phyloP scores from a whole-genome alignment of 1,140 invertebrate genomes.

The Phthorimaea operculella region DNA sequence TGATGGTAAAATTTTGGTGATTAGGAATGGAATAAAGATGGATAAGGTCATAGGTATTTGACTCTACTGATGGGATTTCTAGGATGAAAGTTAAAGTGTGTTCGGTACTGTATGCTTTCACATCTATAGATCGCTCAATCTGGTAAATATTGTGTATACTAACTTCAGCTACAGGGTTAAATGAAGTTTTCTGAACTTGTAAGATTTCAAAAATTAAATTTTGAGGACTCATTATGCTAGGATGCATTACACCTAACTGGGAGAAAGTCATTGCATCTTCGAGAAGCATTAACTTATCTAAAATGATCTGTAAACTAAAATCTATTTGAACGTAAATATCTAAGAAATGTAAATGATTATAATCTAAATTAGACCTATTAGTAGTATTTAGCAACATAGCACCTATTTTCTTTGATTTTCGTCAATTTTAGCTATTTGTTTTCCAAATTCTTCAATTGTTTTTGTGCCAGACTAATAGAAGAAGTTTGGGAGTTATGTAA shows the following conservation, averaged over 20 bases:
- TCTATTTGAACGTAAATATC: slow-evolving; percentile 5
- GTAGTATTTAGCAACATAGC: slow-evolving; percentile 1
- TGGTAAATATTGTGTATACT: not conserved
- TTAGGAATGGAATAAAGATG: slow-evolving; percentile 5
- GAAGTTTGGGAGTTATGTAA: not conserved
- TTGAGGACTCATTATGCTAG: slow-evolving; percentile 2
- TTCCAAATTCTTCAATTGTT: slow-evolving; percentile 1
- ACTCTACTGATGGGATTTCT: not conserved
- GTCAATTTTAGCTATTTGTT: slow-evolving; percentile 4
- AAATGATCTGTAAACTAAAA: not conserved
- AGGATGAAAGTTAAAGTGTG: slow-evolving; percentile 4
- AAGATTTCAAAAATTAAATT: not conserved
- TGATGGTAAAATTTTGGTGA: slow-evolving; percentile 4
- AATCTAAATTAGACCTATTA: not conserved
- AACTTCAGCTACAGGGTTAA: not conserved
- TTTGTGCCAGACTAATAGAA: not conserved
- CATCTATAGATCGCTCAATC: slow-evolving; percentile 4
- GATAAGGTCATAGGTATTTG: not conserved
- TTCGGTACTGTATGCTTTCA: slow-evolving; percentile 4
- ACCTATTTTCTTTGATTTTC: slow-evolving; percentile 5
- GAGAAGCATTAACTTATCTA: slow-evolving; percentile 1
- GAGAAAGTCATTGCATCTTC: slow-evolving; percentile 3
- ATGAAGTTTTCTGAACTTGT: not conserved
- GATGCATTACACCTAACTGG: slow-evolving; percentile 3
- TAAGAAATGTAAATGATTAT: not conserved